Conservation (phyloP, 2,888 invertebrate genomes). For the Cybosia mesomella region DNA sequence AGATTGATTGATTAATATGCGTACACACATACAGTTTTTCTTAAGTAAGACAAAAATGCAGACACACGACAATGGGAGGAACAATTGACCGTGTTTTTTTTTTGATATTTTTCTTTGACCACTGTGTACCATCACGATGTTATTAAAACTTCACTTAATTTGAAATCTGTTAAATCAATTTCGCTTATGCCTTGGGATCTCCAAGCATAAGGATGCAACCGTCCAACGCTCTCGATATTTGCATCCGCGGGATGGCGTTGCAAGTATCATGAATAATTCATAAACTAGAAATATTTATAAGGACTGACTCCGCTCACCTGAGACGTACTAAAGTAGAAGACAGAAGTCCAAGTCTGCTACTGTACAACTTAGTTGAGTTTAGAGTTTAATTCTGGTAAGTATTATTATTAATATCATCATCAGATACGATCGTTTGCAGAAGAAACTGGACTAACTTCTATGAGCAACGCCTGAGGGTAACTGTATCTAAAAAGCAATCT, state of each 20-base stretch:
- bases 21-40: no score
- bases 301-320: conserved; percentile 39
- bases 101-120: neutral
- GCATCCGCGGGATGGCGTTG: conserved; percentile 50
- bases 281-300: conserved; percentile 47
- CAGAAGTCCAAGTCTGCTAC: conserved; percentile 24
- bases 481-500: no score
- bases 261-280: conserved; percentile 50
- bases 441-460: no score
- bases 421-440: no score
- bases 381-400: neutral
- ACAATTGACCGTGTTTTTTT: no score
- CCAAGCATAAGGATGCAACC: conserved; percentile 43
- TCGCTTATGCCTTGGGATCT: conserved; percentile 5
- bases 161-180: conserved; percentile 12
- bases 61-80: neutral
- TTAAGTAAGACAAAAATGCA: neutral
- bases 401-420: no score
- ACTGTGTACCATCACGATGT: neutral
- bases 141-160: neutral
- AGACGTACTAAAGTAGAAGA: conserved; percentile 12
- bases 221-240: conserved; percentile 48
- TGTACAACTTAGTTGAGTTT: neutral
- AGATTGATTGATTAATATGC: no score
- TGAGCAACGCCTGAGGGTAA: no score